Conservation (phyloP, 2,797 vertebrate species). For the Macropodus opercularis region DNA sequence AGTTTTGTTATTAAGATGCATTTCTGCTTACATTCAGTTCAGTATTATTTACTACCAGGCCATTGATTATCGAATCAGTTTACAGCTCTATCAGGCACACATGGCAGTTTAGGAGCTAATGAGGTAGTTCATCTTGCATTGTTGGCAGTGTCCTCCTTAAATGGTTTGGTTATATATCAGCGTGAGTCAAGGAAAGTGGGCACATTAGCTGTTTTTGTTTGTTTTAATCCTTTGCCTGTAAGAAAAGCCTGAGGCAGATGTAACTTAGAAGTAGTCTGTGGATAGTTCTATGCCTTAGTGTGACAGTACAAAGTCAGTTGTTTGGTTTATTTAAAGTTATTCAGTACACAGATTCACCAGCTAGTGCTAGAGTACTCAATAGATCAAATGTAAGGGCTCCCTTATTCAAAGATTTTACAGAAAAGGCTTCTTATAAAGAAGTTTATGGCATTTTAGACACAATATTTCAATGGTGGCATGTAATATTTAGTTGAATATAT, state of each 20-base stretch:
- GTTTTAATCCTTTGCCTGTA: conserved; percentile 4
- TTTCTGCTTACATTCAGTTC: conserved; percentile 14
- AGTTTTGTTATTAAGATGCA: conserved; percentile 4
- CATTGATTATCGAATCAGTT: conserved; percentile 35
- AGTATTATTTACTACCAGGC: conserved; percentile 41
- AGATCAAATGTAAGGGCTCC: conserved; percentile 49
- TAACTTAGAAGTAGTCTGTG: conserved; percentile 9
- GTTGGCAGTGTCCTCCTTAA: background rate
- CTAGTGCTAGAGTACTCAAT: conserved; percentile 48
- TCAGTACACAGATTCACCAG: conserved; percentile 16
- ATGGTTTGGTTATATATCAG: conserved; percentile 8
- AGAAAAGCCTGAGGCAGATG: conserved; percentile 6
- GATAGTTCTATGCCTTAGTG: conserved; percentile 42
- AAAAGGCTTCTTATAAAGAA: conserved; percentile 3
- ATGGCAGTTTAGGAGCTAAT: conserved; percentile 5
- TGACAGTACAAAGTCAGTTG: conserved; percentile 11
- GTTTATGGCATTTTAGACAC: background rate
- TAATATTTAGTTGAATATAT: conserved; percentile 8
- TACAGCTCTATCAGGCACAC: conserved; percentile 4
- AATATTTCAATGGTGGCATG: background rate
- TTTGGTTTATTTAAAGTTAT: conserved; percentile 10
- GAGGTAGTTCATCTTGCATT: background rate
- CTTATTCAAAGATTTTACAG: conserved; percentile 22
- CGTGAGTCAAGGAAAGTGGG: background rate
- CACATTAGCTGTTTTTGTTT: conserved; percentile 9